Evolutionary conservation across 2,113 vertebrate genomes (phyloP).

Genomic region (Pseudolaguvia tuberculata): DNA sequence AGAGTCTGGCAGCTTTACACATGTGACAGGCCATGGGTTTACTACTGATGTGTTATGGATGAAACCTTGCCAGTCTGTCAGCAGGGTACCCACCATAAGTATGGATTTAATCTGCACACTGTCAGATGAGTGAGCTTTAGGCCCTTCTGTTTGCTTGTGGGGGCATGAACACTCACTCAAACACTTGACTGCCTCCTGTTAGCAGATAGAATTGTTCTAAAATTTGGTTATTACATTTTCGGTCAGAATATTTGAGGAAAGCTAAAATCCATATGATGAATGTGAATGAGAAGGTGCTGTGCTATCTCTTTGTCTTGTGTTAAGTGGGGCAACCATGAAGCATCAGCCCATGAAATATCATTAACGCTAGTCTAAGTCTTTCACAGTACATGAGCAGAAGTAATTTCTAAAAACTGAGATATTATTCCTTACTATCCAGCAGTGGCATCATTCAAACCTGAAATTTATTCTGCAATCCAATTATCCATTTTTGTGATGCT

Average conservation of each 20-base stretch:
- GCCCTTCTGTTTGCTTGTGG: conserved; percentile 34
- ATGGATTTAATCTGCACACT: conserved; percentile 49
- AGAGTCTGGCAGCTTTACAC: conserved; percentile 23
- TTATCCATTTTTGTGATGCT: conserved; percentile 17
- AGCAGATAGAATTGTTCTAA: background rate
- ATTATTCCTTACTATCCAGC: too few relatives aligned
- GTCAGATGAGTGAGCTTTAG: conserved; percentile 41
- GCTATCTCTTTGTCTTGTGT: background rate
- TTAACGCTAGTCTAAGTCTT: too few relatives aligned
- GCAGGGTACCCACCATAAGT: conserved; percentile 47
- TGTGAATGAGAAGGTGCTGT: conserved; percentile 25
- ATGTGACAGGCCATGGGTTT: conserved; percentile 9
- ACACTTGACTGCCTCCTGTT: conserved; percentile 7
- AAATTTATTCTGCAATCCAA: conserved; percentile 24
- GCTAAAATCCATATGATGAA: conserved; percentile 27
- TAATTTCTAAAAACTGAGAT: background rate
- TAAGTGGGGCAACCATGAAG: background rate
- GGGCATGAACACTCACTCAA: conserved; percentile 7
- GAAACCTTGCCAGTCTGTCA: conserved; percentile 23
- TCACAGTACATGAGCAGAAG: background rate
- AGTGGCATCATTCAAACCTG: background rate
- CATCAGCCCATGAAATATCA: background rate
- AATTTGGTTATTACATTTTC: background rate
- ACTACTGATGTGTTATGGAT: conserved; percentile 35
- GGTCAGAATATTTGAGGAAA: background rate